Evolutionary conservation across 2,888 invertebrate genomes (phyloP).

Genomic region (Euplagia quadripunctaria): DNA sequence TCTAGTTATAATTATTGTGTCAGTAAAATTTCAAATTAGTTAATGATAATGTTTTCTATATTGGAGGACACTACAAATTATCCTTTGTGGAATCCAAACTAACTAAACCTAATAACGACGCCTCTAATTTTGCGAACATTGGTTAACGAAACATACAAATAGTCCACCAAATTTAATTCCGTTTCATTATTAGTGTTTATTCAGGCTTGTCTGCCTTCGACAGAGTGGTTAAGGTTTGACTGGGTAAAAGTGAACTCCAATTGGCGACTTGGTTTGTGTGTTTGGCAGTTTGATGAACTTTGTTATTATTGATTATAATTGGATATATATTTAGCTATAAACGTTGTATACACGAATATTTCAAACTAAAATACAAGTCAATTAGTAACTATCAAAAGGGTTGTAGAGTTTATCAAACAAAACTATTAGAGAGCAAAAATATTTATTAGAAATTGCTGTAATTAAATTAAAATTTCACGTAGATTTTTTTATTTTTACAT

Average conservation of each 20-base stretch:
- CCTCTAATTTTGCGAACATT: constrained; percentile 50
- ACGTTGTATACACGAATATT: neutral
- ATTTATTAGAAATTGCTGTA: neutral
- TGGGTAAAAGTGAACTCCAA: constrained; percentile 42
- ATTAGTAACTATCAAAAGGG: neutral
- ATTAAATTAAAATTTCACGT: too few relatives aligned
- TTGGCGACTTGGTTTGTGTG: constrained; percentile 30
- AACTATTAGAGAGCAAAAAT: neutral
- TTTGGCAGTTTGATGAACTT: constrained; percentile 18
- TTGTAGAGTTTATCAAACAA: neutral
- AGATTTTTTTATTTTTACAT: too few relatives aligned
- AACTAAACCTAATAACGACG: constrained; percentile 49
- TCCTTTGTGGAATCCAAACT: constrained; percentile 45
- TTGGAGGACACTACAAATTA: constrained; percentile 33
- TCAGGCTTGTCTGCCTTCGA: constrained; percentile 41
- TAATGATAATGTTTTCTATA: constrained; percentile 3
- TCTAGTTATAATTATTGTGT: too few relatives aligned
- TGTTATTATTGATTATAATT: constrained; percentile 14
- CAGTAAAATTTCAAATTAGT: neutral
- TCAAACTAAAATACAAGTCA: neutral
- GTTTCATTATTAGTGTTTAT: constrained; percentile 58
- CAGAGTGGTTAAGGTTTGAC: constrained; percentile 33
- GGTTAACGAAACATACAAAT: constrained; percentile 56
- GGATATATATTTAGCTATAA: constrained; percentile 8
- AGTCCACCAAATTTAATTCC: constrained; percentile 57